phyloP scores from a whole-genome alignment of 2,888 invertebrate species.

The Biston stratarius region DNA sequence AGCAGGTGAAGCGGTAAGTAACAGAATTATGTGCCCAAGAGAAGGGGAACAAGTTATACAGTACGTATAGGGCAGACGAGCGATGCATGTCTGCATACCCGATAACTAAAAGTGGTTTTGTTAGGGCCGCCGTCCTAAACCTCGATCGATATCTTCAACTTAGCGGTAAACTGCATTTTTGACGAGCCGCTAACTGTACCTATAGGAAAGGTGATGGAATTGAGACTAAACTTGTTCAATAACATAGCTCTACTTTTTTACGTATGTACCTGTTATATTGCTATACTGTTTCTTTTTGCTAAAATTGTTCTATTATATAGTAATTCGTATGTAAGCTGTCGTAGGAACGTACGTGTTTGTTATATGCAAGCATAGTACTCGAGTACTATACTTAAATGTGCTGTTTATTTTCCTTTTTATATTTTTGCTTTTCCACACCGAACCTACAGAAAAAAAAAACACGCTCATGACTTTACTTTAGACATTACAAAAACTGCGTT shows the following conservation, averaged over 20 bases:
- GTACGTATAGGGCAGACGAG: conserved; percentile 2
- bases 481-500: neutral
- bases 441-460: neutral
- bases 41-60: conserved; percentile 19
- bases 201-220: conserved; percentile 14
- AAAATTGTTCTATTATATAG: neutral
- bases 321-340: too few species aligned
- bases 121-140: conserved; percentile 41
- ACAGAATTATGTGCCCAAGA: conserved; percentile 4
- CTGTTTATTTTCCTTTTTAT: neutral
- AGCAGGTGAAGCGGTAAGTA: conserved; percentile 12
- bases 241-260: neutral
- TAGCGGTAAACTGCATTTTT: conserved; percentile 64
- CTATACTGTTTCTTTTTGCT: too few species aligned
- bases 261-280: neutral
- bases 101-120: conserved; percentile 36
- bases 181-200: conserved; percentile 43
- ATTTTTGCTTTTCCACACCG: neutral
- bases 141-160: conserved; percentile 53
- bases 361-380: too few species aligned
- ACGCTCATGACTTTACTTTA: neutral
- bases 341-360: too few species aligned
- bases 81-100: conserved; percentile 32
- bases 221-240: conserved; percentile 5
- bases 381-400: too few species aligned